Evolutionary conservation across 2,888 invertebrate species (phyloP).

Genomic region (Pristionchus arcanus): DNA sequence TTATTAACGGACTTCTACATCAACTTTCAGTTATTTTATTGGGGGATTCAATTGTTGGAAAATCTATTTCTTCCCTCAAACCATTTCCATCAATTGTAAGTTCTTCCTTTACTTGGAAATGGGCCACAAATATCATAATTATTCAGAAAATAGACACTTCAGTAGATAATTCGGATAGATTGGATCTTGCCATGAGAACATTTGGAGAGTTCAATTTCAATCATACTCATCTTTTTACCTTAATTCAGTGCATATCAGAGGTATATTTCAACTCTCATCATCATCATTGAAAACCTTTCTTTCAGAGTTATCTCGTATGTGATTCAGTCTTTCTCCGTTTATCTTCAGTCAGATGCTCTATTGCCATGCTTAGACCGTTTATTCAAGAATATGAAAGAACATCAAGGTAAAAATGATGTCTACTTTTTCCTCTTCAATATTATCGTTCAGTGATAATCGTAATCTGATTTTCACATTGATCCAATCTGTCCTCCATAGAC

Average conservation of each 20-base stretch:
- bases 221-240: constrained; percentile 73
- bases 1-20: constrained; percentile 12
- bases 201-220: constrained; percentile 89
- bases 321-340: constrained; percentile 93
- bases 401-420: constrained; percentile 56
- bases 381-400: constrained; percentile 81
- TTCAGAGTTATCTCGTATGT: constrained; percentile 84
- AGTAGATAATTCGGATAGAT: constrained; percentile 87
- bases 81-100: constrained; percentile 5
- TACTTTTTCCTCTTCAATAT: neutral
- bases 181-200: constrained; percentile 93
- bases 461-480: constrained; percentile 87
- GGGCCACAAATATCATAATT: neutral
- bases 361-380: constrained; percentile 90
- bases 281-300: neutral
- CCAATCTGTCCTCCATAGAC: constrained; percentile 91
- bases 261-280: constrained; percentile 59
- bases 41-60: constrained; percentile 85
- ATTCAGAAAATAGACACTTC: constrained; percentile 32
- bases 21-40: constrained; percentile 85
- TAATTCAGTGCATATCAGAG: constrained; percentile 76
- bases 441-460: constrained; percentile 58
- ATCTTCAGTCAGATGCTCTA: constrained; percentile 95
- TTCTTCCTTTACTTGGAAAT: neutral
- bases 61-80: constrained; percentile 63